Base-by-base conservation (phyloP, 1,140 invertebrate genomes). In the Contarinia nasturtii region DNA sequence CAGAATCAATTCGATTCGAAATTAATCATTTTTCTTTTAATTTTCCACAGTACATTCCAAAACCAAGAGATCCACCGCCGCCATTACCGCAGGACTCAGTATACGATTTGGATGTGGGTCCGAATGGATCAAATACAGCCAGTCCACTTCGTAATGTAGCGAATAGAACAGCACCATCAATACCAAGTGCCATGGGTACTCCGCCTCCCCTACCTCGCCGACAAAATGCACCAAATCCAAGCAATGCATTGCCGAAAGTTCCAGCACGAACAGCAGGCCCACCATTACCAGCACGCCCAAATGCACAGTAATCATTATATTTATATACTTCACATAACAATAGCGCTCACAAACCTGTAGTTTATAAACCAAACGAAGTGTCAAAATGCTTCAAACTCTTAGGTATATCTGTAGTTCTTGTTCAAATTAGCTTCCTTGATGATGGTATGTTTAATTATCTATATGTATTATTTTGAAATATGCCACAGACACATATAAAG, bases 231-330 rank as follows among this genome's bases (percentile, higher is more conserved):
- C 41, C 17, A 27, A 27, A 27, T 27, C 27, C 27, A 5, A 27
- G 65, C 22, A 67, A 66, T 51, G 64, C 59, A 50, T 71, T 70
- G 48, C 76, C 74, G 51, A 74, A 74, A 36, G 70, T 78, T 53
- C 76, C 75, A 50, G 75, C 74, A 49, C 69, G 72, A 55, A 74
- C 69, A 42, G 74, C 70, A 48, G 75, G 76, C 21, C 81, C 78
- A 46, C 81, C 80, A 1, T 68, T 82, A 56, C 80, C 80, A n/a
- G 74, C 78, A 33, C 67, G 81, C 51, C 70, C 72, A 4, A 55
- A 64, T 33, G 14, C 21, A 21, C 20, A 18, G 3, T 27, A 27
- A 27, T 27, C 27, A 27, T 27, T 5, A 27, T 27, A 27, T 27
- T 27, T 3, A 27, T 10, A 27, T 3, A 27, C 27, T 27, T 27